These are phyloP conservation scores for Caenorhabditis macrosperma DNA, from an alignment of 2,888 invertebrate species.

Conservation along the genomic window DNA sequence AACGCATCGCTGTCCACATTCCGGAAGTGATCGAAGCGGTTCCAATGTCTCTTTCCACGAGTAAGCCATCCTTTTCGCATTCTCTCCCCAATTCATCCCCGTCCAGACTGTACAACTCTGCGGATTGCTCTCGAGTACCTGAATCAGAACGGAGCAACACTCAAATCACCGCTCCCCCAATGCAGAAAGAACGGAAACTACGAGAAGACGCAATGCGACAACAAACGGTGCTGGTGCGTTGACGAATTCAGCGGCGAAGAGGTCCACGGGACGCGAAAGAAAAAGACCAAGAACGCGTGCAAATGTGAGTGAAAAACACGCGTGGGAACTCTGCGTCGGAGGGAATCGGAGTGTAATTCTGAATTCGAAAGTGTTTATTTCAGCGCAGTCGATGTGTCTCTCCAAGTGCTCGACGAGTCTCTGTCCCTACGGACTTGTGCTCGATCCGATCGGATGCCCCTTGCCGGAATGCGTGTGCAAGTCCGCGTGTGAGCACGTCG, in stretches of 20 bases:
- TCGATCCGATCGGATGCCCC: slow-evolving; percentile 66
- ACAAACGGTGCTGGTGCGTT: slow-evolving; percentile 69
- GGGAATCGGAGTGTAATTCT: background rate
- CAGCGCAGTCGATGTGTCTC: slow-evolving; percentile 52
- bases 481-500: slow-evolving; percentile 64
- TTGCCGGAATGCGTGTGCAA: slow-evolving; percentile 61
- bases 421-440: slow-evolving; percentile 62
- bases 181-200: slow-evolving; percentile 55
- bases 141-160: slow-evolving; percentile 55
- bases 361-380: slow-evolving; percentile 5
- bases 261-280: slow-evolving; percentile 70
- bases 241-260: slow-evolving; percentile 70
- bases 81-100: background rate
- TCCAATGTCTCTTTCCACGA: slow-evolving; percentile 40
- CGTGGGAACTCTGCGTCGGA: slow-evolving; percentile 27
- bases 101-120: slow-evolving; percentile 60
- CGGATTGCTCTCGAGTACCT: slow-evolving; percentile 46
- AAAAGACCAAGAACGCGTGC: slow-evolving; percentile 54
- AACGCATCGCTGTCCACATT: background rate
- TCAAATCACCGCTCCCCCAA: slow-evolving; percentile 45
- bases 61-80: slow-evolving; percentile 4
- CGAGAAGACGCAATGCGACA: slow-evolving; percentile 56
- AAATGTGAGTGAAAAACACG: slow-evolving; percentile 45
- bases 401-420: slow-evolving; percentile 52
- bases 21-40: slow-evolving; percentile 34